Base-by-base conservation (phyloP, 1,140 invertebrate genomes). In the Coptotermes formosanus region DNA sequence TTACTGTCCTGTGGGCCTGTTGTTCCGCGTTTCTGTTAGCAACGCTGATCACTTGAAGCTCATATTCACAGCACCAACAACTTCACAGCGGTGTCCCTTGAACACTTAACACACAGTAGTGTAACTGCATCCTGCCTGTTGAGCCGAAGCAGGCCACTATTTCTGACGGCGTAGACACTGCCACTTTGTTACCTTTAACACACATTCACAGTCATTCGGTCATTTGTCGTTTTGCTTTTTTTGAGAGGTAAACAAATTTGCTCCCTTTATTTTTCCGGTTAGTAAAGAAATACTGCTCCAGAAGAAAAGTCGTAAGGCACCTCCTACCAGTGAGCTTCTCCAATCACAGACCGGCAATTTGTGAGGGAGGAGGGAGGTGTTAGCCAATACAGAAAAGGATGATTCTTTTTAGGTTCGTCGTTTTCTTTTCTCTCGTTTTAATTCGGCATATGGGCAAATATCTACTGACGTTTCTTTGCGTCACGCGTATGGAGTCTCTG, bases 301-400 rank as follows among this genome's bases (percentile, higher is more conserved):
- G 64, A 75, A 75, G 64, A 75, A 30, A 55, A 75, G 4, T 75
- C 64, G 4, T 75, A 4, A 75, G 25, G 64, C 64, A 30, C 64
- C 64, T 75, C 64, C 64, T 75, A 75, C 64, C 64, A 75, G 64
- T 75, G 64, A 11, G 64, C n/a, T 75, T 75, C 64, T 75, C 64
- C 64, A 75, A 75, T 75, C 59, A 64, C 16, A 64, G 21, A 8
- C 25, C 59, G 12, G 19, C 19, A 25, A 75, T 75, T 30, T 75
- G 64, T n/a, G 2, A 4, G n/a, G 64, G 25, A 30, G 64, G 64
- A 75, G 64, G n/a, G 64, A 75, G 64, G 64, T 75, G 64, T 75
- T 75, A 25, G 64, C 64, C 64, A 75, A 75, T 75, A 25, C n/a
- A 75, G 64, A 30, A 2, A 75, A 75, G 64, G 6, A 30, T 25